These are phyloP conservation scores for Smittia aterrima DNA, from an alignment of 2,888 invertebrate genomes.

Conservation along the genomic window DNA sequence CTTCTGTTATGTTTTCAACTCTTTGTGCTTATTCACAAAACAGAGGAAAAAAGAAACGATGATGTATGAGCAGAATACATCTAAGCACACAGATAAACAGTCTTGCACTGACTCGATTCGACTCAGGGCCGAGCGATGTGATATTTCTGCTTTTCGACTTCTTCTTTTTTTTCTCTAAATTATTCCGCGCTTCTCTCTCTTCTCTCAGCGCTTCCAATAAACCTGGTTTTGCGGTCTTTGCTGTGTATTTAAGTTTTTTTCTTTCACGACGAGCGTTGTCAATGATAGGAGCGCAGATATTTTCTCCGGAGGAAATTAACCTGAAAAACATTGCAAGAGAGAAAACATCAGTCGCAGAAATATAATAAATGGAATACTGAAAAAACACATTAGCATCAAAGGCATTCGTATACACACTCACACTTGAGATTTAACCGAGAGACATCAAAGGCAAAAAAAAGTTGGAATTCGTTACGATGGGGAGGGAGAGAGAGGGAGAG, in stretches of 20 bases:
- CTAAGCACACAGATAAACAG: slow-evolving; percentile 19
- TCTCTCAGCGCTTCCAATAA: not conserved
- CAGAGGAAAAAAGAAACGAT: not conserved
- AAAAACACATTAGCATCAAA: slow-evolving; percentile 28
- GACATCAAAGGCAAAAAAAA: slow-evolving; percentile 18
- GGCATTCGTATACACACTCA: slow-evolving; percentile 16
- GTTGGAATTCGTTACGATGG: not conserved
- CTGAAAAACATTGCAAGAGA: slow-evolving; percentile 2
- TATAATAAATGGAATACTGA: not conserved
- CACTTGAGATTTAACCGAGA: slow-evolving; percentile 4
- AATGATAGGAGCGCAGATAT: slow-evolving; percentile 9
- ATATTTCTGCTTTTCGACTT: slow-evolving; percentile 1
- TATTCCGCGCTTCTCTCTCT: not conserved
- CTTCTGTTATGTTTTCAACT: not conserved
- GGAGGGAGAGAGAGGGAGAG: not conserved
- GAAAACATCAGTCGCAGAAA: slow-evolving; percentile 13
- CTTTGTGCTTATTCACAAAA: not conserved
- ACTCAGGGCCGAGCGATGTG: not conserved
- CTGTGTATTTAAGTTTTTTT: not conserved
- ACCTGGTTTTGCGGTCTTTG: not conserved
- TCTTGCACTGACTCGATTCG: slow-evolving; percentile 36
- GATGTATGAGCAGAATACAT: slow-evolving; percentile 15
- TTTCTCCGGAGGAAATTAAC: not conserved
- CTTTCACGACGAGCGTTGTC: not conserved
- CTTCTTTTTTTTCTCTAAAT: not conserved